These are phyloP conservation scores for Pandemis corylana DNA, from an alignment of 2,888 invertebrate species.

Conservation along the genomic window DNA sequence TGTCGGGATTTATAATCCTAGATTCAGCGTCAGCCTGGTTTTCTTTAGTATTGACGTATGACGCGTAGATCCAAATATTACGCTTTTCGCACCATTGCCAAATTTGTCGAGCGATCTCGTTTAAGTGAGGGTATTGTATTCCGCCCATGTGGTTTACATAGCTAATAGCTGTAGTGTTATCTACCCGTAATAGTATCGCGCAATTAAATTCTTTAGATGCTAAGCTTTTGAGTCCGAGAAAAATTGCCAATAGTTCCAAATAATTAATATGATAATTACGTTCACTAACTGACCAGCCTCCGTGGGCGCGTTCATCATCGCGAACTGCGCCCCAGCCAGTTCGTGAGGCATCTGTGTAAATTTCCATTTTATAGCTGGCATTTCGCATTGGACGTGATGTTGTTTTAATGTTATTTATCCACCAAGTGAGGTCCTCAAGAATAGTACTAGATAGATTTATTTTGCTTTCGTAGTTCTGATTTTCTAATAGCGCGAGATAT, in stretches of 20 bases:
- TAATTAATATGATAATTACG: background rate
- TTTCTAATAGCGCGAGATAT: background rate
- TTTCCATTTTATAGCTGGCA: too few relatives aligned
- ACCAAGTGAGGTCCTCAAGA: background rate
- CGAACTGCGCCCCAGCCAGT: too few relatives aligned
- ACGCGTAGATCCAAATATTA: background rate
- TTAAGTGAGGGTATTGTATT: constrained; percentile 1
- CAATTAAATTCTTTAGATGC: background rate
- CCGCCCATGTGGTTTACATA: constrained; percentile 11
- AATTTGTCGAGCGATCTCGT: constrained; percentile 7
- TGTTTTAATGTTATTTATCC: background rate
- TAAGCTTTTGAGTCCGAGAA: background rate
- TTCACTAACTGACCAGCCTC: too few relatives aligned
- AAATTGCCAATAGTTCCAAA: too few relatives aligned
- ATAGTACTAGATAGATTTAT: background rate
- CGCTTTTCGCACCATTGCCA: constrained; percentile 10
- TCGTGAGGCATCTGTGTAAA: too few relatives aligned
- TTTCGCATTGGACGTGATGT: too few relatives aligned
- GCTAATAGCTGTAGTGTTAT: background rate
- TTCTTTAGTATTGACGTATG: background rate
- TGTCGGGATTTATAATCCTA: constrained; percentile 20
- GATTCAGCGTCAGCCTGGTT: constrained; percentile 27
- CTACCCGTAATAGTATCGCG: background rate
- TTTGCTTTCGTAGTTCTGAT: background rate
- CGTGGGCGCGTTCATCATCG: too few relatives aligned